Conservation (phyloP, 2,888 invertebrate genomes). For the Agonopterix heracliana region DNA sequence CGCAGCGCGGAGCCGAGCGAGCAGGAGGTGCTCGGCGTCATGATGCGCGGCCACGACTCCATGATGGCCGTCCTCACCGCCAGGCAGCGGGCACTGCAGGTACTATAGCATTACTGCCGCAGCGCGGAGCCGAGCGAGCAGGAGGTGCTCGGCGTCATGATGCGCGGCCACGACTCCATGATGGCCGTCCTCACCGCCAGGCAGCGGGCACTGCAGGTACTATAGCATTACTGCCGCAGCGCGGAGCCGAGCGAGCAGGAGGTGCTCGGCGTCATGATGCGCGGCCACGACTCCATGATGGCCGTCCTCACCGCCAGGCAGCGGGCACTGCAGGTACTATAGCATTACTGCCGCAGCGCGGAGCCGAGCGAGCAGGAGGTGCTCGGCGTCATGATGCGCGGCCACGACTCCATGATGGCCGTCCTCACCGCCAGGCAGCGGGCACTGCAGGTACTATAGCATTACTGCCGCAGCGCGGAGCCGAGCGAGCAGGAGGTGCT, state of each 20-base stretch:
- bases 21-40: constrained; percentile 84
- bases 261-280: constrained; percentile 83
- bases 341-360: too few species aligned
- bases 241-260: constrained; percentile 87
- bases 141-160: constrained; percentile 85
- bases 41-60: constrained; percentile 87
- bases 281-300: constrained; percentile 89
- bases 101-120: too few species aligned
- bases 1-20: constrained; percentile 85
- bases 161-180: constrained; percentile 88
- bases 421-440: constrained; percentile 84
- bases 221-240: too few species aligned
- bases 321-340: constrained; percentile 84
- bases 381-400: constrained; percentile 83
- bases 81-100: constrained; percentile 84
- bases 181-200: constrained; percentile 84
- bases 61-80: constrained; percentile 86
- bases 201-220: constrained; percentile 84
- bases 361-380: constrained; percentile 89
- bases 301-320: constrained; percentile 83
- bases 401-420: constrained; percentile 88
- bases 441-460: constrained; percentile 85
- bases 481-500: constrained; percentile 89
- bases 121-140: constrained; percentile 85
- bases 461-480: too few species aligned